Base-by-base conservation (phyloP, 2,888 invertebrate genomes). In the Tribolium freemani region DNA sequence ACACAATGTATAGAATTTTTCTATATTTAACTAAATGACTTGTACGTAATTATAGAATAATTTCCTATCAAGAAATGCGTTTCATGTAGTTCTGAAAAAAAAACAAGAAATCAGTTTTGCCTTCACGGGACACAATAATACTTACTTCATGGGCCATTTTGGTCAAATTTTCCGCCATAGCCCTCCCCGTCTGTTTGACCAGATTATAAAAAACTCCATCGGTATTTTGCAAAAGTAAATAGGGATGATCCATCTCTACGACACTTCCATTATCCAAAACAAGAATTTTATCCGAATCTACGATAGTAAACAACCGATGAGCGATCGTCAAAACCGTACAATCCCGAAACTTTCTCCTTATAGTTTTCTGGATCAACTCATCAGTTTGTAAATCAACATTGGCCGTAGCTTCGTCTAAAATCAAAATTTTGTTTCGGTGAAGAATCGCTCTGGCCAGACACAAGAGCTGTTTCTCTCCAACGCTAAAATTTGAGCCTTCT, bases 241-340 rank as follows among this genome's bases (percentile, higher is more conserved):
- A 90, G 0, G 96, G 95, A 79, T 92, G 91, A 1, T 93, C 95
- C 30, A 92, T 90, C 84, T 96, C 96, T 0, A 90, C 90, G 83
- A 92, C 88, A 20, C 72, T 91, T 0, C 95, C 95, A 26, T 92
- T 91, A 82, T 94, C 93, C 89, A 95, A 90, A n/a, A 94, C 94
- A 76, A 94, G 83, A 64, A 94, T 92, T 85, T 91, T 90, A 86
- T 94, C 93, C 0, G 93, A 93, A 86, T 95, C 94, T 92, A 95
- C 94, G 58, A 95, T 92, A 0, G 95, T 95, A 80, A 95, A 91
- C 3, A 95, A 88, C 45, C 95, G 89, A 85, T 95, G 94, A 21
- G 95, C 95, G 51, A 95, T 93, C 0, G 94, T 94, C 21, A 95
- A 88, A 38, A 95, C 94, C 0, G 94, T 94, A 83, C 94, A 94